phyloP scores from a whole-genome alignment of 2,888 invertebrate genomes.

The Chrysomela aeneicollis region DNA sequence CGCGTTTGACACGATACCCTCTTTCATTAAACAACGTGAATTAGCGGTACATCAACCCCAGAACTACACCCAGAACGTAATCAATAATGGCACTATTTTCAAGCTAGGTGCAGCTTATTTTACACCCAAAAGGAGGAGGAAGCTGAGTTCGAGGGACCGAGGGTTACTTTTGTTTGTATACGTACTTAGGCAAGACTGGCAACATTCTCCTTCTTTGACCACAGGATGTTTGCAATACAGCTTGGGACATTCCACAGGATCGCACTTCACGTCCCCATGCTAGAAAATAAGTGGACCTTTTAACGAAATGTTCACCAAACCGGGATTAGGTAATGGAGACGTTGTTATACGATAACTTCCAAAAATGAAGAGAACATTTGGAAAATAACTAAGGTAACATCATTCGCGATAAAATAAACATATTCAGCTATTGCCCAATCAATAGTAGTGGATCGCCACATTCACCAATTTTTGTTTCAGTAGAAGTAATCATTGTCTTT shows the following conservation, averaged over 20 bases:
- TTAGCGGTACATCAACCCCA: not conserved
- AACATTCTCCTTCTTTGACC: slow-evolving; percentile 80
- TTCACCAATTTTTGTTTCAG: too few relatives aligned
- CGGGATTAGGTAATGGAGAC: too few relatives aligned
- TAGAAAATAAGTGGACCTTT: slow-evolving; percentile 58
- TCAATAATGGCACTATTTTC: not conserved
- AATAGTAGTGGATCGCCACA: too few relatives aligned
- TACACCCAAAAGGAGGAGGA: not conserved
- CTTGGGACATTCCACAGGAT: slow-evolving; percentile 80
- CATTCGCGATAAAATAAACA: too few relatives aligned
- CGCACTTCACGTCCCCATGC: slow-evolving; percentile 87
- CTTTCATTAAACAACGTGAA: not conserved
- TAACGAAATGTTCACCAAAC: not conserved
- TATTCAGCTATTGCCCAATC: too few relatives aligned
- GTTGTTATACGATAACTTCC: too few relatives aligned
- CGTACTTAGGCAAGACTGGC: slow-evolving; percentile 87
- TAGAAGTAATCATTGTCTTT: too few relatives aligned
- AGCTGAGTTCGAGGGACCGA: not conserved
- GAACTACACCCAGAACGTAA: not conserved
- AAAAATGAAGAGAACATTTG: too few relatives aligned
- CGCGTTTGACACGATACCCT: not conserved
- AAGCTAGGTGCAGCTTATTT: not conserved
- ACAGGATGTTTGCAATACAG: slow-evolving; percentile 84
- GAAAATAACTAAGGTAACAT: too few relatives aligned
- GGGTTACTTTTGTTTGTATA: slow-evolving; percentile 41